Conservation (phyloP, 2,888 invertebrate genomes). For the Scelioninae gen. 1 region DNA sequence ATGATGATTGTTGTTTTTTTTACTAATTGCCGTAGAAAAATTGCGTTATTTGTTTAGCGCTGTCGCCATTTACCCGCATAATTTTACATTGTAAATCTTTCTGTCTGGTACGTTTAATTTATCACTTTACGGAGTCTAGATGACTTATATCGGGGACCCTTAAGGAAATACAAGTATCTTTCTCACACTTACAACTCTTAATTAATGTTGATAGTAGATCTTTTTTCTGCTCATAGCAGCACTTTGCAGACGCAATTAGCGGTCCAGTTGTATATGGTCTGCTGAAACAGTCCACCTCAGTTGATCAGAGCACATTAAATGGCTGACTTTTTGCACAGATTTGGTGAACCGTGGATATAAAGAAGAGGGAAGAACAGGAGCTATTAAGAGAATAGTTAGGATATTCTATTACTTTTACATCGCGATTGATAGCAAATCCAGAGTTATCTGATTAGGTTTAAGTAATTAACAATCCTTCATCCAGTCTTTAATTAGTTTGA, state of each 20-base stretch:
- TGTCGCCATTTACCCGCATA: too few relatives aligned
- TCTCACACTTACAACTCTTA: slow-evolving; percentile 64
- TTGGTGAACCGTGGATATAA: slow-evolving; percentile 16
- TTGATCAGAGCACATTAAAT: slow-evolving; percentile 10
- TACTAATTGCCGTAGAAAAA: slow-evolving; percentile 31
- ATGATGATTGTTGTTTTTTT: slow-evolving; percentile 4
- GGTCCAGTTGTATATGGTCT: slow-evolving; percentile 39
- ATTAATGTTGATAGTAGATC: slow-evolving; percentile 56
- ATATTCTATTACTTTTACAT: slow-evolving; percentile 24
- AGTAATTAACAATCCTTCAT: too few relatives aligned
- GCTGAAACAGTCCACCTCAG: slow-evolving; percentile 10
- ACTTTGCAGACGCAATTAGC: slow-evolving; percentile 59
- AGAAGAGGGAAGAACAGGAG: slow-evolving; percentile 11
- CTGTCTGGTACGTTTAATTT: slow-evolving; percentile 29
- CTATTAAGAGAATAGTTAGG: slow-evolving; percentile 37
- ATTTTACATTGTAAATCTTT: slow-evolving; percentile 38
- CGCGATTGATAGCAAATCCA: too few relatives aligned
- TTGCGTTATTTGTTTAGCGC: slow-evolving; percentile 24
- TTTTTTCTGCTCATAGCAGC: slow-evolving; percentile 42
- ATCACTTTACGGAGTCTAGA: slow-evolving; percentile 27
- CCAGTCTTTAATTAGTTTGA: too few relatives aligned
- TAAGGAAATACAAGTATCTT: slow-evolving; percentile 62
- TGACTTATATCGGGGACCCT: slow-evolving; percentile 31
- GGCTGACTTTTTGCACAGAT: slow-evolving; percentile 26
- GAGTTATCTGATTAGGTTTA: too few relatives aligned